Evolutionary conservation across 2,888 invertebrate genomes (phyloP), one percentile per base, ranked within the genome.

Genomic region (Caenorhabditis afra): DNA sequence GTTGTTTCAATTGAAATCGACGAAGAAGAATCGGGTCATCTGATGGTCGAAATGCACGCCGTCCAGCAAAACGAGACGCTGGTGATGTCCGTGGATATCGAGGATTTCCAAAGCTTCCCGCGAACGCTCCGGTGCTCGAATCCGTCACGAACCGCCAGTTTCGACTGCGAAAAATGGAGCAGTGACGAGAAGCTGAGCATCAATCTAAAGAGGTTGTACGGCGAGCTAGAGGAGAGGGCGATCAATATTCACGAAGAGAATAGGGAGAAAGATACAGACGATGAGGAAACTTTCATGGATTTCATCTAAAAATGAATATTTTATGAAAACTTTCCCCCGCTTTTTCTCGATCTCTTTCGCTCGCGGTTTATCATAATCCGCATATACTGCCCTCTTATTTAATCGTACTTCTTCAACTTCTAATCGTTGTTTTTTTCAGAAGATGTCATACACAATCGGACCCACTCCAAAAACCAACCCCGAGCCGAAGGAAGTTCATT

Each of bases 401-500:
- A n/a, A n/a, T n/a, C n/a, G n/a, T n/a, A n/a, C n/a, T n/a, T n/a
- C n/a, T n/a, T n/a, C n/a, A n/a, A n/a, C n/a, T n/a, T n/a, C n/a
- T n/a, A n/a, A n/a, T n/a, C n/a, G n/a, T n/a, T n/a, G n/a, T 57
- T 8, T 57, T 39, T 39, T 41, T 57, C 29, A 3, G 44, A 37
- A 22, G 45, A 74, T 68, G 70, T 59, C 58, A 3, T 79, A 58
- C 61, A 77, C 81, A 35, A 49, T 77, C 23, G 68, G 67, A 1
- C 59, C 57, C 10, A 52, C 57, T 0, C 55, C 55, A 12, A 76
- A 75, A 52, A 47, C 22, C 11, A 53, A 67, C 8, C 16, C 49
- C 18, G 49, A 65, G 0, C 41, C 64, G 14, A 68, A 77, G 29
- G 73, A 77, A 45, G 18, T 85, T n/a, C 84, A 86, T 39, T 81